Evolutionary conservation across 2,797 vertebrate genomes (phyloP).

Genomic region (Crocidura indochinensis): DNA sequence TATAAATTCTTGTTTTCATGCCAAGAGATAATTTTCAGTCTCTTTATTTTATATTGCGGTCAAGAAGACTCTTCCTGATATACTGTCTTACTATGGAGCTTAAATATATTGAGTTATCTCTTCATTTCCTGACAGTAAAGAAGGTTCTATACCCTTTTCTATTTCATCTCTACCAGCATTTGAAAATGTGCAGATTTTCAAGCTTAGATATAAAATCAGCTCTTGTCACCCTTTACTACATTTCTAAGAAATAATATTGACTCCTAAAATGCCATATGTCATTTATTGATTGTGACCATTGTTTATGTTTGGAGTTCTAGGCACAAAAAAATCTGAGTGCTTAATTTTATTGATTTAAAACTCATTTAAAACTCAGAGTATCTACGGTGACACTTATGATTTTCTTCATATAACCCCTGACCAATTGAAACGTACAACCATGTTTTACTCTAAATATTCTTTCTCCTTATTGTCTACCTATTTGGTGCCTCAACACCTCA

Average conservation of each 20-base stretch:
- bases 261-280: conserved; percentile 4
- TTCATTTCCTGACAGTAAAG: neutral
- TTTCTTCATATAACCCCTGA: neutral
- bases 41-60: neutral
- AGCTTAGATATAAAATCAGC: neutral
- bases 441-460: neutral
- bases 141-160: neutral
- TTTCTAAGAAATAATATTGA: neutral
- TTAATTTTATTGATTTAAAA: neutral
- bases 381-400: too few relatives aligned
- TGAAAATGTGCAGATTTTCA: conserved; percentile 21
- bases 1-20: neutral
- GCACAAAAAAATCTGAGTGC: neutral
- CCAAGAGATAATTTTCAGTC: neutral
- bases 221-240: neutral
- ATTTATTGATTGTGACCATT: neutral
- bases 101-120: neutral
- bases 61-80: neutral
- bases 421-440: neutral
- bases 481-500: neutral
- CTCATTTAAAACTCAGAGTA: too few relatives aligned
- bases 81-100: neutral
- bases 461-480: neutral
- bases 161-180: neutral
- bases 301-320: neutral